phyloP scores from a whole-genome alignment of 2,888 invertebrate genomes.

The Diloba caeruleocephala region DNA sequence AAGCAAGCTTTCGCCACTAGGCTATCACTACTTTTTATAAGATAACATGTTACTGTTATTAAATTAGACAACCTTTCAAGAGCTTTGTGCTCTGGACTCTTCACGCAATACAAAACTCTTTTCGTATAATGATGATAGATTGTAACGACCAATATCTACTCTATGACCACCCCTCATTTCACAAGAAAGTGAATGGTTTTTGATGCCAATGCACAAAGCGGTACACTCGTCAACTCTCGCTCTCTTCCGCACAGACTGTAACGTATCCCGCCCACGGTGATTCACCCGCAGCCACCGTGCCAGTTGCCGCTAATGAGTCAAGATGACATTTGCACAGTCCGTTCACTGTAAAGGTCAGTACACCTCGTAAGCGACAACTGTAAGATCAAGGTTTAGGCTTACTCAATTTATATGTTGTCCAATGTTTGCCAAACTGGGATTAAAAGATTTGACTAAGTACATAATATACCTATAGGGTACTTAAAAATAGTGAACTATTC shows the following conservation, averaged over 20 bases:
- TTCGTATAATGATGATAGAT: slow-evolving; percentile 28
- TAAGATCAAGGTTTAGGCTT: slow-evolving; percentile 71
- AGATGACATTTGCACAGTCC: slow-evolving; percentile 69
- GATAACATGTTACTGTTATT: too few species aligned
- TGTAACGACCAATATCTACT: slow-evolving; percentile 22
- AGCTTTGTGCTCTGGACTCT: not conserved
- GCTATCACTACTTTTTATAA: too few species aligned
- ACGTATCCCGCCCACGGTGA: slow-evolving; percentile 18
- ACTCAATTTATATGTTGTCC: slow-evolving; percentile 15
- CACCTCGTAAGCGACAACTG: slow-evolving; percentile 59
- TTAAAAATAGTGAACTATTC: too few species aligned
- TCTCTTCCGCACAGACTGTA: slow-evolving; percentile 27
- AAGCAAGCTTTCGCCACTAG: too few species aligned
- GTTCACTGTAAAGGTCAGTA: slow-evolving; percentile 69
- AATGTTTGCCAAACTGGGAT: not conserved
- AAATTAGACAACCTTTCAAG: not conserved
- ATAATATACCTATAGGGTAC: too few species aligned
- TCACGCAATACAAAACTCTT: slow-evolving; percentile 9
- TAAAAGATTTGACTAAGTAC: not conserved
- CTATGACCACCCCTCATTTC: slow-evolving; percentile 34
- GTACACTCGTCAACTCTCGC: slow-evolving; percentile 12
- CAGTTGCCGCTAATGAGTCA: slow-evolving; percentile 56
- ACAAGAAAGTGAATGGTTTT: slow-evolving; percentile 48
- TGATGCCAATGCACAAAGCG: slow-evolving; percentile 29
- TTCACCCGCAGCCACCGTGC: slow-evolving; percentile 42